Base-by-base conservation (phyloP, 2,888 invertebrate species). In the Ophion slaviceki region DNA sequence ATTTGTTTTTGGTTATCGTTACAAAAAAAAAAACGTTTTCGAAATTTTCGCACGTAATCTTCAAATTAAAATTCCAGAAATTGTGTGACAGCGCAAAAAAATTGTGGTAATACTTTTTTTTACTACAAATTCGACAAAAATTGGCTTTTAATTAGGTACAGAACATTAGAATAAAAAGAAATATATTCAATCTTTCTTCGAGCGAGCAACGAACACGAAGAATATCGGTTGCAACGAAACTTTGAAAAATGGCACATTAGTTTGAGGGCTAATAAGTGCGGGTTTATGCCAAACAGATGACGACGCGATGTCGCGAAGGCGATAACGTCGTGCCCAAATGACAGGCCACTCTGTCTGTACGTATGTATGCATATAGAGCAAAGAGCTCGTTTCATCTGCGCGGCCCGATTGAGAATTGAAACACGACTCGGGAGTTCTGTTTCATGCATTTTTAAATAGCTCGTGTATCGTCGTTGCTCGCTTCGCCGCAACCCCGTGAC, bases 381-480 rank as follows among this genome's bases (percentile, higher is more conserved):
- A 59, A 68, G 59, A 74, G 61, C 74, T 20, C 57, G 28, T 76
- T 70, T 76, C 74, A 79, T 64, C 53, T 77, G 45, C 40, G 24
- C 79, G 40, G 40, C 5, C 7, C 67, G 32, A 75, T 84, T 74
- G 81, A 74, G 68, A 77, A 84, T 68, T 84, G 85, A 80, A 88
- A 88, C 82, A 64, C 59, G 87, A 88, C 85, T 86, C 72, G 66
- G 10, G 76, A 28, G 36, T 82, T 87, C 75, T 77, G 85, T 84
- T 40, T 83, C 87, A 86, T 88, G 85, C 80, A 88, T 88, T 89
- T 89, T 90, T 88, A 88, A 90, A 89, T 86, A 87, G 80, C 86
- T 87, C 87, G 84, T n/a, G 88, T 79, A 24, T 45, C n/a, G 45
- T 40, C 40, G 40, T 40, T 40, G 40, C 40, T 40, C 40, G 40